Conservation (phyloP, 2,888 invertebrate species). For the Operophtera brumata region DNA sequence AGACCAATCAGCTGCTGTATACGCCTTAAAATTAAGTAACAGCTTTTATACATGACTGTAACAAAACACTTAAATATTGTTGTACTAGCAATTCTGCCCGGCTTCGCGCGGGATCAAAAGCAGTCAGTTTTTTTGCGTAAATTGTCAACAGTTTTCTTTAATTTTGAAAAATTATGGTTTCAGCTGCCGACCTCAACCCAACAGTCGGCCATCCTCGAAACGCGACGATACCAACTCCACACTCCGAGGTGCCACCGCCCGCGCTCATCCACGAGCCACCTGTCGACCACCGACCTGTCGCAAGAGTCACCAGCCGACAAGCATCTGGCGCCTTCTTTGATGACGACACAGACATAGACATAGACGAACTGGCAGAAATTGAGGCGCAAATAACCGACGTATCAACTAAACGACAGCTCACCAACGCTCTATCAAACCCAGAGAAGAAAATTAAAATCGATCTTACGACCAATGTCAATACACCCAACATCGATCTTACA, state of each 20-base stretch:
- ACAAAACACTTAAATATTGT: no score
- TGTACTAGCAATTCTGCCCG: no score
- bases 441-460: constrained; percentile 59
- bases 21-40: no score
- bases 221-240: constrained; percentile 48
- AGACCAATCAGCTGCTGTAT: no score
- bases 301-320: constrained; percentile 50
- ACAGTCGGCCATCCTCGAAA: constrained; percentile 46
- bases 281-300: constrained; percentile 41
- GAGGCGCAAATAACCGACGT: constrained; percentile 55
- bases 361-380: constrained; percentile 60
- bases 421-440: constrained; percentile 40
- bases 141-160: no score
- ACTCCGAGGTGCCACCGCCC: constrained; percentile 45
- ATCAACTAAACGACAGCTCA: constrained; percentile 46
- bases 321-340: constrained; percentile 40
- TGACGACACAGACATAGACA: constrained; percentile 57
- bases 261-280: constrained; percentile 30
- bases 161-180: background rate
- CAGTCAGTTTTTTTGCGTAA: no score
- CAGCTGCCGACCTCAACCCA: constrained; percentile 37
- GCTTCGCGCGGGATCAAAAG: no score
- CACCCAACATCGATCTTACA: background rate
- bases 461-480: constrained; percentile 1
- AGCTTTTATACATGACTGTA: no score